Evolutionary conservation across 1,140 invertebrate genomes (phyloP).

Genomic region (Caenorhabditis latens): DNA sequence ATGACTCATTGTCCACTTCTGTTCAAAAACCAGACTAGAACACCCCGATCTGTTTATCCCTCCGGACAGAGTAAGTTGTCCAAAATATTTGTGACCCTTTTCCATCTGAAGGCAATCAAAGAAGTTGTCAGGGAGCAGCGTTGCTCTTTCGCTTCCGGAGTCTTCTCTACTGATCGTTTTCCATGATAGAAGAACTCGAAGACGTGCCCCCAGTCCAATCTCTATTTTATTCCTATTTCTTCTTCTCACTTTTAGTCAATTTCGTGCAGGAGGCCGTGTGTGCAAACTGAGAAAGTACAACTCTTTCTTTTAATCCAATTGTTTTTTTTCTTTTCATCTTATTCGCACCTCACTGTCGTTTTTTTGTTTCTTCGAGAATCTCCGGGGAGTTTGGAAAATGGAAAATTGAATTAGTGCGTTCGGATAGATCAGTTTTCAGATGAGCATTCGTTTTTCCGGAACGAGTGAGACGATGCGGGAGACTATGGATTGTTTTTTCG

Average conservation of each 20-base stretch:
- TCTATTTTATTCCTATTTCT: not conserved
- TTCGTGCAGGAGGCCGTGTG: not conserved
- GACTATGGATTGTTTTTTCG: not conserved
- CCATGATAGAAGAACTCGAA: slow-evolving; percentile 24
- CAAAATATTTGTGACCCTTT: not conserved
- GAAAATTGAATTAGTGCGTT: slow-evolving; percentile 3
- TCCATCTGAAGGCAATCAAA: slow-evolving; percentile 40
- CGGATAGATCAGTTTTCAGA: not conserved
- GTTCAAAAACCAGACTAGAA: not conserved
- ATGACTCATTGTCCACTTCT: no score
- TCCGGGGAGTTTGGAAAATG: slow-evolving; percentile 21
- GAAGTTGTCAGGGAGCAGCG: slow-evolving; percentile 25
- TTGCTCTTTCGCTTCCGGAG: slow-evolving; percentile 48
- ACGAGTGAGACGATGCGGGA: not conserved
- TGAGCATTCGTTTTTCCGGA: not conserved
- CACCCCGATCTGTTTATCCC: not conserved
- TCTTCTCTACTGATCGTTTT: slow-evolving; percentile 5
- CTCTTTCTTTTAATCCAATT: slow-evolving; percentile 18
- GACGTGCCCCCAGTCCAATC: not conserved
- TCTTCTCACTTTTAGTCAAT: not conserved
- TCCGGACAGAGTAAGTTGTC: not conserved
- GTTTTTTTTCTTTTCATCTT: not conserved
- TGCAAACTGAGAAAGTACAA: slow-evolving; percentile 36
- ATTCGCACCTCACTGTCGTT: not conserved
- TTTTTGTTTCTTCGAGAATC: not conserved